These are phyloP conservation scores for Podarcis muralis DNA, from an alignment of 2,113 vertebrate species.

Conservation along the genomic window DNA sequence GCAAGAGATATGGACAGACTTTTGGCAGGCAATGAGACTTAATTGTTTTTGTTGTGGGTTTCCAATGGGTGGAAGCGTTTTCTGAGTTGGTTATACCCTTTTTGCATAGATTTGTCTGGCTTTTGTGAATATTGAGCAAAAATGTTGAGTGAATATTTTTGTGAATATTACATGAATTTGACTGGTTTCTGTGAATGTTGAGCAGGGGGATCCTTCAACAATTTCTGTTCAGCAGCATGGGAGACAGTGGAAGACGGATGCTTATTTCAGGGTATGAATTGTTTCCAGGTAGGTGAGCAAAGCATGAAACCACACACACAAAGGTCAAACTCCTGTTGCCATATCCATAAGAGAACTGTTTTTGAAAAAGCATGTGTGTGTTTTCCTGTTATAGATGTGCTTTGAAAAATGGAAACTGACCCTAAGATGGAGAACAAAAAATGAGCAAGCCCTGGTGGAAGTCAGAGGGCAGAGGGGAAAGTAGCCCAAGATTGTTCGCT, in stretches of 20 bases:
- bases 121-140: background rate
- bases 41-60: background rate
- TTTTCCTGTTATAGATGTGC: background rate
- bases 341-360: background rate
- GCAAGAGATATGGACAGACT: background rate
- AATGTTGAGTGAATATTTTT: no score
- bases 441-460: background rate
- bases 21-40: background rate
- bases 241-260: background rate
- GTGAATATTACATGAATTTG: background rate
- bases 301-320: background rate
- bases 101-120: background rate
- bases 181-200: background rate
- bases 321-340: background rate
- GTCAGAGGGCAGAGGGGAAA: background rate
- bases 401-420: slow-evolving; percentile 24
- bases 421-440: background rate
- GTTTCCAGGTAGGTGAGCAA: background rate
- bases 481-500: background rate
- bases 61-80: background rate
- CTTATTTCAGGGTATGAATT: background rate
- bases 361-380: background rate
- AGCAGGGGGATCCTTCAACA: background rate
- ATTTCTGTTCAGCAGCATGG: background rate
- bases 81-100: background rate